Evolutionary conservation across 2,797 vertebrate species (phyloP).

Genomic region (Carcharodon carcharias): DNA sequence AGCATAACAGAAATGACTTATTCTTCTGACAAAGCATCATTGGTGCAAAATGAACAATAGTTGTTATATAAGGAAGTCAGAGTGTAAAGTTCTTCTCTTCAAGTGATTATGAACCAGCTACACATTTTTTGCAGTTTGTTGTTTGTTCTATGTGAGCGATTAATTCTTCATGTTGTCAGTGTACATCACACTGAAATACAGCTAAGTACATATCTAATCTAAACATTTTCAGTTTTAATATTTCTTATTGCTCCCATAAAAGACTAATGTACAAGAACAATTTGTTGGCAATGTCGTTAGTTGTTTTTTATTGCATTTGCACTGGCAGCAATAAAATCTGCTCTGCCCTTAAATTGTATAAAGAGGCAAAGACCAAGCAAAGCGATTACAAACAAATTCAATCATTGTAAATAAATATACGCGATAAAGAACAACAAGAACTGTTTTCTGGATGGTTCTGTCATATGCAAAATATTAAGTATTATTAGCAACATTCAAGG

Average conservation of each 20-base stretch:
- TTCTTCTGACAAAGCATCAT: background rate
- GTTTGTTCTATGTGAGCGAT: background rate
- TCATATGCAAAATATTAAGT: background rate
- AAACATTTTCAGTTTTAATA: background rate
- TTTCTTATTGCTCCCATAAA: background rate
- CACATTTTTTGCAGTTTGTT: background rate
- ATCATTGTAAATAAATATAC: background rate
- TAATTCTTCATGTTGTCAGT: background rate
- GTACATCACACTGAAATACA: background rate
- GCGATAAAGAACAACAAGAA: background rate
- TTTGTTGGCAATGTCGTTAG: background rate
- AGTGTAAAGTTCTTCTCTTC: background rate
- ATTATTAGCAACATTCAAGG: background rate
- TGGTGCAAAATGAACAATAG: background rate
- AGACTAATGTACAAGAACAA: background rate
- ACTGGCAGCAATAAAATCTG: background rate
- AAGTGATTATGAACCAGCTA: background rate
- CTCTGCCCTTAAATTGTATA: background rate
- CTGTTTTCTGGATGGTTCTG: background rate
- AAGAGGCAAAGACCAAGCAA: background rate
- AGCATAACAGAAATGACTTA: background rate
- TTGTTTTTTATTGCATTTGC: background rate
- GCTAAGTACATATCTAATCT: background rate
- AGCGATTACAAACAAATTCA: background rate
- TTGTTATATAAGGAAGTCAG: background rate